Base-by-base conservation (phyloP, 1,140 invertebrate species). In the Pararge aegeria region DNA sequence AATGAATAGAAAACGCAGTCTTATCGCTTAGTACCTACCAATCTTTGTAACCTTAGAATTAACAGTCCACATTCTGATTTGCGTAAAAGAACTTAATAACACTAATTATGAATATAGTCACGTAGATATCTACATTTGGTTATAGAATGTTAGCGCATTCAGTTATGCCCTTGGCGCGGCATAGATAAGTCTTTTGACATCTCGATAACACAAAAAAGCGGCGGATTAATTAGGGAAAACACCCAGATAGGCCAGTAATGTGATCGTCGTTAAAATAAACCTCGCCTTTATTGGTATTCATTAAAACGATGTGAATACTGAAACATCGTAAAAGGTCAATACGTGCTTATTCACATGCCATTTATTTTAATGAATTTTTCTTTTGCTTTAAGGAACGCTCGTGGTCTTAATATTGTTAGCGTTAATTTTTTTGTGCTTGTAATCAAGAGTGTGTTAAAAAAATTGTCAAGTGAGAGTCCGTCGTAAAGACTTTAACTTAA, bases 271-370 rank as follows among this genome's bases (percentile, higher is more conserved):
- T 66, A 61, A 57, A 66, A 57, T 50, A 61, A 51, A 58, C 51
- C 24, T 64, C 46, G 44, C 64, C 64, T 66, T 66, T 61, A 66
- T 61, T 57, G 64, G 64, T 37, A 46, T 61, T 66, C 64, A 66
- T 66, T 66, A 66, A 61, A 60, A 30, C 24, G 42, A 64, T 40
- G 49, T 52, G 48, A 58, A 54, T 49, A 52, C 62, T 51, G 48
- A 16, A 18, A 24, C 38, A 42, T 61, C 54, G 57, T 52, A 54
- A 61, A 61, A 56, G 58, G 58, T 64, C 60, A 61, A 55, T 55
- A 52, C 60, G 53, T 56, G 60, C 16, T 13, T 37, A 62, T 62
- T 62, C 54, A 56, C 38, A 55, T 56, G 60, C 54, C 60, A 53
- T 56, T 62, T 56, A 62, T 56, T 56, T 62, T 46, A 51, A 40